Percentiles rank a stretch among this genome's conserved stretches.
Conservation (phyloP, 2,888 invertebrate genomes). For the Synanthedon vespiformis region DNA sequence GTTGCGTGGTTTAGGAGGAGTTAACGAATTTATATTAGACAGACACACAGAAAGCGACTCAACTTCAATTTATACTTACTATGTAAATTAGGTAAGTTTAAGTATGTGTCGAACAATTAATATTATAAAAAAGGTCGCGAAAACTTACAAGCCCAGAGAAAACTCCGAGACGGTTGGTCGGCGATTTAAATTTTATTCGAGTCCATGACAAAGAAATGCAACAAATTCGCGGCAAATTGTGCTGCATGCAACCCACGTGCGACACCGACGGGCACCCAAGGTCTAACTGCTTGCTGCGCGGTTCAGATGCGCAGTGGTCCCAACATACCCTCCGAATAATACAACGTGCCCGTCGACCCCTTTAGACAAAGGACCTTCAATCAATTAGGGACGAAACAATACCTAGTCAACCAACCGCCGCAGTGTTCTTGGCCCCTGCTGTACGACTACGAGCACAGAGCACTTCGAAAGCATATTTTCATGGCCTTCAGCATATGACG, state of each 20-base stretch:
- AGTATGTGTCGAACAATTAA: no score
- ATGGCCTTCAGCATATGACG: constrained; percentile 59
- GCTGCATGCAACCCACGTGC: constrained; percentile 43
- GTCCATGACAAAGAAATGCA: constrained; percentile 9
- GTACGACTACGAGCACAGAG: not conserved
- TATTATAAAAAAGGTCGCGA: no score
- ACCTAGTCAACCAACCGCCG: constrained; percentile 13
- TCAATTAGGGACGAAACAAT: constrained; percentile 44
- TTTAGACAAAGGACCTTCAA: constrained; percentile 59
- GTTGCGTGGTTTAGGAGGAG: no score
- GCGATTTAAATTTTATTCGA: not conserved
- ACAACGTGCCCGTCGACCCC: constrained; percentile 39
- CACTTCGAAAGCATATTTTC: constrained; percentile 41
- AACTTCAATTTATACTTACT: no score
- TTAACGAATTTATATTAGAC: no score
- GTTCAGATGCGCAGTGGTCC: constrained; percentile 49
- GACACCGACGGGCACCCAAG: constrained; percentile 20
- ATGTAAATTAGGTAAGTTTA: no score
- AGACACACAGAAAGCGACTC: no score
- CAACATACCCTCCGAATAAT: constrained; percentile 48
- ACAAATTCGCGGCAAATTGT: constrained; percentile 40
- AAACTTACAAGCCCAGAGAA: not conserved
- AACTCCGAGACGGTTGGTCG: not conserved
- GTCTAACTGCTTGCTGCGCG: constrained; percentile 61
- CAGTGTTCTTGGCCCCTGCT: constrained; percentile 13